These are phyloP conservation scores for Chelonus insularis DNA, from an alignment of 1,140 invertebrate genomes.

Conservation along the genomic window DNA sequence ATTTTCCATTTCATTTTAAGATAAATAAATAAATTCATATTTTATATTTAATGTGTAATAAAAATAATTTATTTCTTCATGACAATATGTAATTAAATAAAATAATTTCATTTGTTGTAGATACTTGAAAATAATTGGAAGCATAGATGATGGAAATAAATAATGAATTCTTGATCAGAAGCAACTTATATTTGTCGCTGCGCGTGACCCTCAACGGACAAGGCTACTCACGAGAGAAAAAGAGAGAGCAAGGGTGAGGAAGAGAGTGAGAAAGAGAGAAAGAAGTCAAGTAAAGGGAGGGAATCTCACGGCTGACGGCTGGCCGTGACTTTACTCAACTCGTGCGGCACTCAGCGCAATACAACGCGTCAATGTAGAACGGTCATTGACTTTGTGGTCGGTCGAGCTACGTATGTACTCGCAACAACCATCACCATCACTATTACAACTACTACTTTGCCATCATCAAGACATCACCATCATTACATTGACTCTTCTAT, in stretches of 20 bases:
- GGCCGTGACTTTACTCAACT: slow-evolving; percentile 60
- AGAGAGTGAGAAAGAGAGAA: slow-evolving; percentile 19
- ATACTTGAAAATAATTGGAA: too few relatives aligned
- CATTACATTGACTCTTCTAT: too few relatives aligned
- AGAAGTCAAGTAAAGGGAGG: slow-evolving; percentile 39
- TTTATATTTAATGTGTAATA: too few relatives aligned
- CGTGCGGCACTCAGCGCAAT: slow-evolving; percentile 55
- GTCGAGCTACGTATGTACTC: slow-evolving; percentile 24
- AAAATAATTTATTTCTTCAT: too few relatives aligned
- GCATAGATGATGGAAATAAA: not conserved
- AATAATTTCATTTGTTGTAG: too few relatives aligned
- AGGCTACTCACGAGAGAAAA: slow-evolving; percentile 31
- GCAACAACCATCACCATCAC: slow-evolving; percentile 14
- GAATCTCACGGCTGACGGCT: slow-evolving; percentile 59
- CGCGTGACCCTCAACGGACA: slow-evolving; percentile 36
- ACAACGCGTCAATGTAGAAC: slow-evolving; percentile 62
- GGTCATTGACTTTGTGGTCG: slow-evolving; percentile 56
- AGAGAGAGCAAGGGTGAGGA: not conserved
- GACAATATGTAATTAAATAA: too few relatives aligned
- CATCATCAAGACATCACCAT: too few relatives aligned
- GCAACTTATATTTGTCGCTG: slow-evolving; percentile 38
- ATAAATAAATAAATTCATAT: too few relatives aligned
- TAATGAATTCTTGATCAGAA: slow-evolving; percentile 32
- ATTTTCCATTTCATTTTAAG: too few relatives aligned
- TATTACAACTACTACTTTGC: too few relatives aligned